Evolutionary conservation across 35 echinoderm and acorn worm species (phyloP).

Genomic region (Strongylocentrotus purpuratus): DNA sequence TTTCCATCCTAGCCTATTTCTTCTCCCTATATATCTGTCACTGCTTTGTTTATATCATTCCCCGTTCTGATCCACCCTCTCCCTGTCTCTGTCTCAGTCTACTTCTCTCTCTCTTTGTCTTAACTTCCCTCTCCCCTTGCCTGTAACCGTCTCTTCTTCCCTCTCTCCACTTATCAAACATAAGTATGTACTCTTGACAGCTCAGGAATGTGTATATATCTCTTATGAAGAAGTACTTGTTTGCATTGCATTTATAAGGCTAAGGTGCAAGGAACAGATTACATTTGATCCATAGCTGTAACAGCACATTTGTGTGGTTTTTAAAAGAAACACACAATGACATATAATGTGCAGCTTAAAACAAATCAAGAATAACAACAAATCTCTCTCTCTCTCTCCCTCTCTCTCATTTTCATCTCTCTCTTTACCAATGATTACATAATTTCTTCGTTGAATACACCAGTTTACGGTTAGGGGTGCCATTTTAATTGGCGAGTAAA

Average conservation of each 20-base stretch:
- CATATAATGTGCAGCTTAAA: no score
- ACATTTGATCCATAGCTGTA: not conserved
- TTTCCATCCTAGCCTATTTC: no score
- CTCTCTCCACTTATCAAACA: not conserved
- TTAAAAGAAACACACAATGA: no score
- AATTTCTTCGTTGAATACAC: no score
- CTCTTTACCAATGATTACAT: no score
- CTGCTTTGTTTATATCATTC: not conserved
- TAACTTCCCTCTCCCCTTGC: not conserved
- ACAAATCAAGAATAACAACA: no score
- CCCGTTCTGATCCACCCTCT: not conserved
- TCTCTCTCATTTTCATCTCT: no score
- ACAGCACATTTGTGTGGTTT: no score
- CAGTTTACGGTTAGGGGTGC: no score
- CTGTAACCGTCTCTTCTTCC: not conserved
- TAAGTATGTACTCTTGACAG: not conserved
- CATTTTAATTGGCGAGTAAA: no score
- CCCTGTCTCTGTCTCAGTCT: not conserved
- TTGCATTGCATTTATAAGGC: not conserved
- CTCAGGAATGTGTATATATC: not conserved
- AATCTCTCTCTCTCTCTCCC: no score
- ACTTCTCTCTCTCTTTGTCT: not conserved
- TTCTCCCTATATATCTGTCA: no score
- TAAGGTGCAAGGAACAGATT: not conserved
- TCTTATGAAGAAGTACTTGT: not conserved